Conservation (phyloP, 2,797 vertebrate genomes). For the Lithobates pipiens region DNA sequence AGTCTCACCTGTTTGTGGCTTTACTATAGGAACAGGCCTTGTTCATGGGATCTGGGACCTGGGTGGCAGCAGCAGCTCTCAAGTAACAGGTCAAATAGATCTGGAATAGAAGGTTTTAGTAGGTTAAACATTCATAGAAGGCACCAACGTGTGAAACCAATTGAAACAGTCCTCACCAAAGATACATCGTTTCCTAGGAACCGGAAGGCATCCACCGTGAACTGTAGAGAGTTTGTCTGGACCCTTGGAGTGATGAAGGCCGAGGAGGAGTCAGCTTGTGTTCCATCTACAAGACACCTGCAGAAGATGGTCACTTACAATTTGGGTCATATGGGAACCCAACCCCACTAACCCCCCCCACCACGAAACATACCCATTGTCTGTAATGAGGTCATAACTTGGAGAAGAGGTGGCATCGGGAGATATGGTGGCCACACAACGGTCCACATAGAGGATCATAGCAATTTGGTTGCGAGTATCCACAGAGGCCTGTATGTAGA, state of each 20-base stretch:
- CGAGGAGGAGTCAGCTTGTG: conserved; percentile 63
- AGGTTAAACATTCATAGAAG: not conserved
- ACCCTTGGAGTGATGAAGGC: conserved; percentile 68
- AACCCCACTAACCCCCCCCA: too few relatives aligned
- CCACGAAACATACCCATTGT: conserved; percentile 60
- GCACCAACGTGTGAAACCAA: not conserved
- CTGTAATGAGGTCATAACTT: conserved; percentile 64
- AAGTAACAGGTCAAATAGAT: conserved; percentile 76
- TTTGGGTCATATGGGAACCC: not conserved
- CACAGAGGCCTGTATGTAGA: conserved; percentile 71
- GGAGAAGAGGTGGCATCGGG: conserved; percentile 60
- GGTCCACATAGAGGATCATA: conserved; percentile 70
- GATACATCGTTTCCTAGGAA: conserved; percentile 68
- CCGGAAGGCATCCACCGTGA: conserved; percentile 70
- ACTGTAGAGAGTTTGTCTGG: conserved; percentile 64
- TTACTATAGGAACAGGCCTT: conserved; percentile 72
- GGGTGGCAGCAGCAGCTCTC: conserved; percentile 66
- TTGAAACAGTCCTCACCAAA: conserved; percentile 1
- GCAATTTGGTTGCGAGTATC: conserved; percentile 57
- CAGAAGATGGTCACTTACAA: conserved; percentile 19
- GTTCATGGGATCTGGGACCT: conserved; percentile 66
- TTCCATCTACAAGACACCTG: conserved; percentile 72
- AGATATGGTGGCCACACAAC: conserved; percentile 70
- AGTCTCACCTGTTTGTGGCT: too few relatives aligned
- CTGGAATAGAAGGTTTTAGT: conserved; percentile 55